Evolutionary conservation across 2,888 invertebrate genomes (phyloP).

Genomic region (Dinocampus coccinellae): DNA sequence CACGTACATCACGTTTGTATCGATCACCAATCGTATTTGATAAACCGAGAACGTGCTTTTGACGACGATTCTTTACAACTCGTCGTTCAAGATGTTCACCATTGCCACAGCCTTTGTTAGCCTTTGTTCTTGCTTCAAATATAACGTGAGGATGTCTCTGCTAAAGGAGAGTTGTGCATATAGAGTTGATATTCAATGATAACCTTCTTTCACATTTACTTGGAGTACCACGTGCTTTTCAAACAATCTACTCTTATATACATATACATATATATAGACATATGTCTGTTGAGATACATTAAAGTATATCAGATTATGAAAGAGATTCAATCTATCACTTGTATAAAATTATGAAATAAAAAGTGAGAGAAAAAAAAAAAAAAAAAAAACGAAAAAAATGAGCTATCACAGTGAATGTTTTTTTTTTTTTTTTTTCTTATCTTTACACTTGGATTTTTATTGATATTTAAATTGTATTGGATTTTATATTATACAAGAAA

Average conservation of each 20-base stretch:
- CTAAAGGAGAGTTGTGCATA: constrained; percentile 77
- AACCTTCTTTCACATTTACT: constrained; percentile 20
- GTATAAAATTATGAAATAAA: background rate
- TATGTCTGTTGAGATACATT: background rate
- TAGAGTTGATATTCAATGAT: constrained; percentile 50
- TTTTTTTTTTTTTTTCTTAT: background rate
- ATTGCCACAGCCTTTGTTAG: constrained; percentile 93
- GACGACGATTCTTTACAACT: constrained; percentile 75
- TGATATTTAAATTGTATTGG: background rate
- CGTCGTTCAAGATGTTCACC: constrained; percentile 82
- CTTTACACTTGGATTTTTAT: background rate
- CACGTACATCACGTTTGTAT: constrained; percentile 84
- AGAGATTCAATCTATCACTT: constrained; percentile 15
- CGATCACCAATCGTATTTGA: constrained; percentile 65
- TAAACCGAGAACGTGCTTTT: constrained; percentile 72
- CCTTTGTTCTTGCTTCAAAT: constrained; percentile 93
- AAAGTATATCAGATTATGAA: background rate
- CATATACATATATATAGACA: background rate
- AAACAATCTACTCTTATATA: constrained; percentile 5
- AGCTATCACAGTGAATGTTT: background rate
- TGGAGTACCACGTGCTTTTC: constrained; percentile 13
- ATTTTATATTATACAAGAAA: background rate
- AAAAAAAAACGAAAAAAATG: no score
- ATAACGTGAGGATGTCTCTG: constrained; percentile 98
- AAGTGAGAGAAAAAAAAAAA: no score